Base-by-base conservation (phyloP, 53 echinoderm and acorn worm genomes). In the Mesocentrotus franciscanus region DNA sequence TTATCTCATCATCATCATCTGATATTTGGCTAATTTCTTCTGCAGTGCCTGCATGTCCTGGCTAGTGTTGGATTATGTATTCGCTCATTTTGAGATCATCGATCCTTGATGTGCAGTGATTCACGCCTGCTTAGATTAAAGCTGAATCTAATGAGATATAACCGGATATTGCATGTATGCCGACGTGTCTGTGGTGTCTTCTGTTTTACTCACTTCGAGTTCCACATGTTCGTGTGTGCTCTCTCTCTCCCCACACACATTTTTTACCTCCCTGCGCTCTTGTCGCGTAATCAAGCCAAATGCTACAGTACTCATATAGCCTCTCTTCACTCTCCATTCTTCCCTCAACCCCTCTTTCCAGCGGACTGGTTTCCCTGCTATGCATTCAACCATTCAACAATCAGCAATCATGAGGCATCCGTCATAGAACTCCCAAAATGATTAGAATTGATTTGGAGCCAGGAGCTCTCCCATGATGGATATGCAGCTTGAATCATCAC, bases 21-120 rank as follows among this genome's bases (percentile, higher is more conserved):
- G 22, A 87, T 87, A 87, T 87, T 87, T 57, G 87, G 87, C 56
- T 87, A 56, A 87, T 87, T n/a, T 87, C 87, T 57, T 56, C 56
- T 57, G 87, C 87, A n/a, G 57, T 87, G 87, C 87, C 59, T 87
- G 87, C 87, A 27, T 87, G n/a, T 58, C 87, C 58, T 56, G 87
- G 58, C 56, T 58, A 20, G 58, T 87, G 87, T 87, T 59, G 26
- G 87, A 87, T 87, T 91, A 66, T 66, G 91, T 91, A 66, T 91
- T 36, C 91, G 62, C 91, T 91, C 91, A 66, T 91, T 61, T 91
- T 66, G 61, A 66, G 91, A 91, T 91, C 62, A 91, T 91, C 91
- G 91, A 91, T 91, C 91, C 91, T 66, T 91, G 91, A 66, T 91
- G 91, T 91, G 91, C 91, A 36, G 91, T 91, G 91, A 91, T 57